Evolutionary conservation across 2,113 vertebrate genomes (phyloP).

Genomic region (Octodon degus): DNA sequence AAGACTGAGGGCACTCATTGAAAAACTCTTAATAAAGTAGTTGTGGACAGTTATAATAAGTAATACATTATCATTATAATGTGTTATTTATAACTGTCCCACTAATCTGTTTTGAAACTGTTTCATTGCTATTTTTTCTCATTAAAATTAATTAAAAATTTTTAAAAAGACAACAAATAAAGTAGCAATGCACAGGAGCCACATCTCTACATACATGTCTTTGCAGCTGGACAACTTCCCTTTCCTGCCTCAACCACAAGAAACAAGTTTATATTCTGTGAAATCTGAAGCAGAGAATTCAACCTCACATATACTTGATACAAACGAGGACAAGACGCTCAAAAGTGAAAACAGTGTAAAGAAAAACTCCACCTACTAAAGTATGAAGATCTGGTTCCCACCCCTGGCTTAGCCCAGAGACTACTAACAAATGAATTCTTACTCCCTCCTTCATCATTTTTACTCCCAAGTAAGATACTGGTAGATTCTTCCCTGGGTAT

Average conservation of each 20-base stretch:
- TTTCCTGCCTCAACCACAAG: not conserved
- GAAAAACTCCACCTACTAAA: constrained; percentile 6
- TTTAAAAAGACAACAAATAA: not conserved
- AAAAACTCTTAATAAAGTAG: constrained; percentile 12
- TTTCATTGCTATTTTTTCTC: too few relatives aligned
- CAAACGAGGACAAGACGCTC: constrained; percentile 28
- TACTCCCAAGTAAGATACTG: not conserved
- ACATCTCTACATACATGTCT: not conserved
- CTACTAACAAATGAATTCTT: not conserved
- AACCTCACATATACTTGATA: not conserved
- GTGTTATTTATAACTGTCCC: too few relatives aligned
- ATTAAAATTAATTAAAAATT: too few relatives aligned
- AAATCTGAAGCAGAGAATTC: constrained; percentile 52
- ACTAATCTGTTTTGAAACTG: too few relatives aligned
- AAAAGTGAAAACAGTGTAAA: not conserved
- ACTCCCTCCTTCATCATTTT: not conserved
- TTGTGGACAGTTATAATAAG: not conserved
- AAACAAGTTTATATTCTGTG: constrained; percentile 50
- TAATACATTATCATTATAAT: too few relatives aligned
- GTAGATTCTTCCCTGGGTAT: not conserved
- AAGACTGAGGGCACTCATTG: not conserved
- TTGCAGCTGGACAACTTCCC: constrained; percentile 32
- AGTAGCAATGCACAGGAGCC: not conserved
- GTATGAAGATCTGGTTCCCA: not conserved
- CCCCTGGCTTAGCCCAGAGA: not conserved